phyloP scores from a whole-genome alignment of 2,888 invertebrate species.

The Resseliella maxima region DNA sequence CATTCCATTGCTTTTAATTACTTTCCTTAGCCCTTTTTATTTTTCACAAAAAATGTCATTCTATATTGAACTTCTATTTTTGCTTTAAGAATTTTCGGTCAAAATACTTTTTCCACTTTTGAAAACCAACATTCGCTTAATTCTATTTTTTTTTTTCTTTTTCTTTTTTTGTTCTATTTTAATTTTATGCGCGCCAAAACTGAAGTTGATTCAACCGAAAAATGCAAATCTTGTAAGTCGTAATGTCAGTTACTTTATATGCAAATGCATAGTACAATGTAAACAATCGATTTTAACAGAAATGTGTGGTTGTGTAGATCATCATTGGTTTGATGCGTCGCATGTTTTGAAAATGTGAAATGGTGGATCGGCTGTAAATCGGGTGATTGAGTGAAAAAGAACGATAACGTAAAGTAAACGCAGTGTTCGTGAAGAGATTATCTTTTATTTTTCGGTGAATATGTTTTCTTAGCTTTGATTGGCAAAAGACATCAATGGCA shows the following conservation, averaged over 20 bases:
- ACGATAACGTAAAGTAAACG: neutral
- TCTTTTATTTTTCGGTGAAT: neutral
- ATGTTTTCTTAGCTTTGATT: neutral
- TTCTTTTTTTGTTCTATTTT: too few species aligned
- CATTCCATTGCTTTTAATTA: too few species aligned
- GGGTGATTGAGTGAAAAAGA: neutral
- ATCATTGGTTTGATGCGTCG: neutral
- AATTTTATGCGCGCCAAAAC: too few species aligned
- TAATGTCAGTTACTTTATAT: neutral
- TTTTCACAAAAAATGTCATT: too few species aligned
- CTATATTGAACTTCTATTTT: too few species aligned
- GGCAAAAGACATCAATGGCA: neutral
- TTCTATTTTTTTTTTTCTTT: too few species aligned
- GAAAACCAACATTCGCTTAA: too few species aligned
- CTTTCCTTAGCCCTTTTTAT: too few species aligned
- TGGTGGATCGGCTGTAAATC: neutral
- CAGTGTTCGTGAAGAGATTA: neutral
- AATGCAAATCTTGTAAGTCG: neutral
- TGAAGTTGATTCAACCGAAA: neutral
- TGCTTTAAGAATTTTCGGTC: too few species aligned
- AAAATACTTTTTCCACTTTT: too few species aligned
- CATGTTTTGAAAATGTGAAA: neutral
- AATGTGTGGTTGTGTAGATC: neutral
- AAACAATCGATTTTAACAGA: slow-evolving; percentile 14
- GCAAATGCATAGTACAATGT: neutral